Evolutionary conservation across 2,888 invertebrate species (phyloP).

Genomic region (Tenthredo distinguenda): DNA sequence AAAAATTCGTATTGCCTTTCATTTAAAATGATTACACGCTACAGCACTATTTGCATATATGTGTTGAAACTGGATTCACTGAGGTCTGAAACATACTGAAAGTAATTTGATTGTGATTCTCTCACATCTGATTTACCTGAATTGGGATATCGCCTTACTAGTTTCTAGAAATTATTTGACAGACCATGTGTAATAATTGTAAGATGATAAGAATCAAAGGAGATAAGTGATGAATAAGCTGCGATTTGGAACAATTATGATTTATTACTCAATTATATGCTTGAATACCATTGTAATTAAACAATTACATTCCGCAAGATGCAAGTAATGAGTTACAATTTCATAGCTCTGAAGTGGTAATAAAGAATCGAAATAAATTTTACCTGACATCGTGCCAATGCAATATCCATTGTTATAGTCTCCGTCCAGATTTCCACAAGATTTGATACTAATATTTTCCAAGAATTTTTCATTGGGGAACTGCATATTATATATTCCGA

Average conservation of each 20-base stretch:
- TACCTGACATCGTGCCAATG: slow-evolving; percentile 66
- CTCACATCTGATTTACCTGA: no score
- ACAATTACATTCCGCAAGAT: not conserved
- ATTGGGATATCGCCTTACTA: no score
- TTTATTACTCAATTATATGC: not conserved
- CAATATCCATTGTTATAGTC: slow-evolving; percentile 59
- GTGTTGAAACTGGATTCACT: no score
- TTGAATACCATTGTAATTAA: not conserved
- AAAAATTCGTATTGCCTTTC: no score
- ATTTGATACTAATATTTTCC: slow-evolving; percentile 62
- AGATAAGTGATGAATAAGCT: not conserved
- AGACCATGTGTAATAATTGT: no score
- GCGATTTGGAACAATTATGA: not conserved
- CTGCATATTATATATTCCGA: slow-evolving; percentile 59
- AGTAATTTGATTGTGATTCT: no score
- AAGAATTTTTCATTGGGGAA: slow-evolving; percentile 44
- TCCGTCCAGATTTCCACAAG: slow-evolving; percentile 65
- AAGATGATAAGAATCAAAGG: no score
- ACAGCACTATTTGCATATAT: no score
- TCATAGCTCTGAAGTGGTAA: not conserved
- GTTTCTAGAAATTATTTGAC: no score
- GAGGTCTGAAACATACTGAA: no score
- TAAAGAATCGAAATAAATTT: not conserved
- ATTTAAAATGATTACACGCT: not conserved
- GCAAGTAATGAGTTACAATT: not conserved